These are phyloP conservation scores for Apoderus coryli DNA, from an alignment of 2,888 invertebrate species.

Conservation along the genomic window DNA sequence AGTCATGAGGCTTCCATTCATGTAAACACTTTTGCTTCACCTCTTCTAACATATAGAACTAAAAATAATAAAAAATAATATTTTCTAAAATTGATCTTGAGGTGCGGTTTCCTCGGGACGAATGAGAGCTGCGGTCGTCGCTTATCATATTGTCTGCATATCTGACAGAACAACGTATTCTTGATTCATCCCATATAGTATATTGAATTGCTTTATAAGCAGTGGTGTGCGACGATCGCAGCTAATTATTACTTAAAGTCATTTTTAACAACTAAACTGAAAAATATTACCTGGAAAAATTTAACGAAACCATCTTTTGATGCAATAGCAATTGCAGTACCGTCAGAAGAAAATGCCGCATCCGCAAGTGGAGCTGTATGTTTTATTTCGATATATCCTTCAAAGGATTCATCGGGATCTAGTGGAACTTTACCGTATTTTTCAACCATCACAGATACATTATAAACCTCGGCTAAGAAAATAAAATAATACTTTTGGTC, in stretches of 20 bases:
- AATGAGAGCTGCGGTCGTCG: too few relatives aligned
- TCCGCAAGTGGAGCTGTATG: constrained; percentile 57
- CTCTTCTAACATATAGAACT: constrained; percentile 59
- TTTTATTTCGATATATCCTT: constrained; percentile 41
- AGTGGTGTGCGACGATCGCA: too few relatives aligned
- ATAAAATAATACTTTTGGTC: too few relatives aligned
- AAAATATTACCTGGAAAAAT: constrained; percentile 90
- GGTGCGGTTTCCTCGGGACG: too few relatives aligned
- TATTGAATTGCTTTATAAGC: too few relatives aligned
- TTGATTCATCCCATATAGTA: too few relatives aligned
- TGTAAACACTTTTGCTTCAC: constrained; percentile 71
- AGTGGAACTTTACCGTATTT: constrained; percentile 33
- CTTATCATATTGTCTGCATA: too few relatives aligned
- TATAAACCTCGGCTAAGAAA: constrained; percentile 39
- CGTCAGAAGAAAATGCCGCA: constrained; percentile 87
- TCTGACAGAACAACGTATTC: too few relatives aligned
- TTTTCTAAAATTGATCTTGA: too few relatives aligned
- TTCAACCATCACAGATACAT: constrained; percentile 34
- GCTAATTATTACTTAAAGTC: too few relatives aligned
- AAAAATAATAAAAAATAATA: constrained; percentile 47
- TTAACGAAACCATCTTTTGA: constrained; percentile 78
- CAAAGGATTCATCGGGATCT: constrained; percentile 29
- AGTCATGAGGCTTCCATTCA: constrained; percentile 86
- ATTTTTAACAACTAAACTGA: too few relatives aligned
- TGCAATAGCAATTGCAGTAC: constrained; percentile 84